Percentiles rank a stretch among this genome's conserved stretches.
Conservation (phyloP, 2,113 vertebrate species). For the Nanorana parkeri region DNA sequence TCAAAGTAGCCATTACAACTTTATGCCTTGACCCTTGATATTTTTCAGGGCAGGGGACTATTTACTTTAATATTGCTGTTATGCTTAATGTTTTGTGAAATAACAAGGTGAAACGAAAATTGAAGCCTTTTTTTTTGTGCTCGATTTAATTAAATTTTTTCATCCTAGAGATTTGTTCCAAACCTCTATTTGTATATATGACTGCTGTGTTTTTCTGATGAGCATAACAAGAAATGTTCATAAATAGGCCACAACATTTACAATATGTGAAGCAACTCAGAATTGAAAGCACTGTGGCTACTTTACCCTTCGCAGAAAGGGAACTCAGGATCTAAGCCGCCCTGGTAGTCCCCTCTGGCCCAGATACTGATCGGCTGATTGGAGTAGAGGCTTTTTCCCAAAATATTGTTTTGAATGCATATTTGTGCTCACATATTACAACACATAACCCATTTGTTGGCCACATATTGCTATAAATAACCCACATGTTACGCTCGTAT, state of each 20-base stretch:
- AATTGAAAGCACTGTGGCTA: neutral
- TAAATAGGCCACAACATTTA: neutral
- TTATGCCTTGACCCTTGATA: slow-evolving; percentile 30
- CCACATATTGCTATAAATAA: no score
- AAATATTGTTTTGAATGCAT: neutral
- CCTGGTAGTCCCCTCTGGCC: no score
- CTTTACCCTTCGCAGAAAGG: no score
- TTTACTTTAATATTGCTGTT: slow-evolving; percentile 47
- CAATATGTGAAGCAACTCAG: neutral
- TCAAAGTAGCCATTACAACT: slow-evolving; percentile 29
- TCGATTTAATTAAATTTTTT: neutral
- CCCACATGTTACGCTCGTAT: no score
- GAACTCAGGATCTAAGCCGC: no score
- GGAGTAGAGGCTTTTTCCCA: neutral
- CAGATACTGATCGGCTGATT: no score
- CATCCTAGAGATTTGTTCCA: neutral
- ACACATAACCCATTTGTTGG: no score
- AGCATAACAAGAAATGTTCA: neutral
- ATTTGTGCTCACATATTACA: no score
- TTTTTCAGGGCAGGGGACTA: slow-evolving; percentile 38
- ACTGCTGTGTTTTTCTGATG: no score
- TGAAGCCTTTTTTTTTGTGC: neutral
- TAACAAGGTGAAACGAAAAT: slow-evolving; percentile 7
- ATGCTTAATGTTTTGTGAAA: slow-evolving; percentile 54
- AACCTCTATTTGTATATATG: no score